Percentiles rank a stretch among this genome's conserved stretches.
phyloP scores from a whole-genome alignment of 2,888 invertebrate genomes.

The Chymomyza caudatula region DNA sequence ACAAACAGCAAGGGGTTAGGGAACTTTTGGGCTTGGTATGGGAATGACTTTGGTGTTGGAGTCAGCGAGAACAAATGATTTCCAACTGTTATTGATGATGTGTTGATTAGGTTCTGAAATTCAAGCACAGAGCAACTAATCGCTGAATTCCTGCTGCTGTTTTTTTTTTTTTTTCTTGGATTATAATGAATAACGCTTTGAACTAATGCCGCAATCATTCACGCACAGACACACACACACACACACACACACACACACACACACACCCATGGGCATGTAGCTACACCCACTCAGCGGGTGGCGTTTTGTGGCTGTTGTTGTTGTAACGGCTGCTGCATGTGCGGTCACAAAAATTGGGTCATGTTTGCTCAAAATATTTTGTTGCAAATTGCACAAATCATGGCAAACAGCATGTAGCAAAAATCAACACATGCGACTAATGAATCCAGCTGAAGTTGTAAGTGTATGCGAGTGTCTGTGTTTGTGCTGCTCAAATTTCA shows the following conservation, averaged over 20 bases:
- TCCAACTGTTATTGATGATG: conserved; percentile 74
- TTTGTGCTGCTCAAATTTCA: background rate
- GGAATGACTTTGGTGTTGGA: background rate
- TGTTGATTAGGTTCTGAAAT: conserved; percentile 74
- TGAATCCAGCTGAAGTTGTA: conserved; percentile 48
- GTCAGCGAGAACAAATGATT: conserved; percentile 56
- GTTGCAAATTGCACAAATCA: conserved; percentile 61
- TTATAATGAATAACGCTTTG: conserved; percentile 58
- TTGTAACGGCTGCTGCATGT: conserved; percentile 32
- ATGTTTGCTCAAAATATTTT: conserved; percentile 58
- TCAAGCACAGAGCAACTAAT: conserved; percentile 10
- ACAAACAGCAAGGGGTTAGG: background rate
- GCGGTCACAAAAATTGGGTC: conserved; percentile 59
- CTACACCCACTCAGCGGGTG: conserved; percentile 34
- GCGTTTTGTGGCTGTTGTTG: conserved; percentile 3
- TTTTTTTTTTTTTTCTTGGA: background rate
- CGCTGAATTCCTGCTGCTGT: background rate
- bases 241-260: background rate
- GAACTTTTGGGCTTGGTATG: background rate
- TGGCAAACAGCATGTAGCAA: conserved; percentile 58
- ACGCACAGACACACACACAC: conserved; percentile 9
- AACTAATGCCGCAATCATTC: conserved; percentile 57
- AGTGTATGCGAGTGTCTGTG: no score
- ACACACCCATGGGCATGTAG: background rate
- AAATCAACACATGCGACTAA: conserved; percentile 40